Percentiles rank a stretch among this genome's conserved stretches.
phyloP scores from a whole-genome alignment of 2,888 invertebrate genomes.

The Zaprionus lineosus region DNA sequence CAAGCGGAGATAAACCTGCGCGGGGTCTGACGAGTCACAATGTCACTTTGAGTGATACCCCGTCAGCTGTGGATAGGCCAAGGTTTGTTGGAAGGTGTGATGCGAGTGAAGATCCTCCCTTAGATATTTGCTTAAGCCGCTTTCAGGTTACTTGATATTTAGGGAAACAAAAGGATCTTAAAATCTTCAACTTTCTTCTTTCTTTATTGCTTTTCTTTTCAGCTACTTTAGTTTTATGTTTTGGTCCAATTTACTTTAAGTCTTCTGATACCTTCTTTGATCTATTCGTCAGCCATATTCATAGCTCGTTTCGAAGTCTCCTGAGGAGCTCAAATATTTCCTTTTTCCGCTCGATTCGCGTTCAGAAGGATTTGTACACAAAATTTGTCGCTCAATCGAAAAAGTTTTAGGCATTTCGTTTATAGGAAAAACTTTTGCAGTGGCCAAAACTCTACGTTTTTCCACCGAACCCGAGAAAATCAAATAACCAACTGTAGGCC shows the following conservation, averaged over 20 bases:
- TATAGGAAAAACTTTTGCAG: constrained; percentile 19
- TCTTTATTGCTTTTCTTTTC: no score
- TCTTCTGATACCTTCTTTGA: not conserved
- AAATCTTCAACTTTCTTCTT: no score
- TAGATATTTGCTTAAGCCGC: no score
- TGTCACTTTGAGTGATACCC: constrained; percentile 53
- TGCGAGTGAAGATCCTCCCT: no score
- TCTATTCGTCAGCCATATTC: constrained; percentile 59
- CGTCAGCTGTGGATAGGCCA: constrained; percentile 49
- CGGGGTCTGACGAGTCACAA: constrained; percentile 63
- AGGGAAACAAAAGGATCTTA: no score
- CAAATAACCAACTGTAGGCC: constrained; percentile 28
- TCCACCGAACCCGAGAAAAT: constrained; percentile 23
- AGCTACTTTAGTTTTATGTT: no score
- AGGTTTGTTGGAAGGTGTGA: constrained; percentile 44
- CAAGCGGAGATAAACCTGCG: constrained; percentile 57
- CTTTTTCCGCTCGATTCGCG: not conserved
- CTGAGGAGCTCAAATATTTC: constrained; percentile 5
- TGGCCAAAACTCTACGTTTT: constrained; percentile 7
- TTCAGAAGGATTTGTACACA: constrained; percentile 25
- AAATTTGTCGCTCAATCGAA: constrained; percentile 18
- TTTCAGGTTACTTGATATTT: no score
- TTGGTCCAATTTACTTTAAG: not conserved
- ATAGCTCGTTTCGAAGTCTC: constrained; percentile 22
- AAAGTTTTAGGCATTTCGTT: constrained; percentile 64